phyloP scores from a whole-genome alignment of 2,888 invertebrate genomes.

The Caenorhabditis doughertyi region DNA sequence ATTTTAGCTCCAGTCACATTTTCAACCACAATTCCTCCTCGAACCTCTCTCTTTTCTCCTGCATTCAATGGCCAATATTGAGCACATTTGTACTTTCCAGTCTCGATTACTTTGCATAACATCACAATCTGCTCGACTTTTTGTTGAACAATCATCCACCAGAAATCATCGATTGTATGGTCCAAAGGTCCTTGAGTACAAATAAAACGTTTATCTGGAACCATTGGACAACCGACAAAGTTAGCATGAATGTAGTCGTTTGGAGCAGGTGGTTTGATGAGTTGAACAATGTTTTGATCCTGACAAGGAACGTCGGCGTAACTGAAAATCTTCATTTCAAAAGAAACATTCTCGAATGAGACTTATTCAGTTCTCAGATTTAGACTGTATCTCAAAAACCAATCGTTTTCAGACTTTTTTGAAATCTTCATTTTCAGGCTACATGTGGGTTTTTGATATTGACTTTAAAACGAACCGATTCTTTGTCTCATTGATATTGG shows the following conservation, averaged over 20 bases:
- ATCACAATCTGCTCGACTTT: slow-evolving; percentile 66
- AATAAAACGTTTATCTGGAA: slow-evolving; percentile 69
- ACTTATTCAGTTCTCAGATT: too few relatives aligned
- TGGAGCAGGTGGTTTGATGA: slow-evolving; percentile 65
- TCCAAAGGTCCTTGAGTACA: slow-evolving; percentile 73
- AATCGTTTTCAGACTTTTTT: too few relatives aligned
- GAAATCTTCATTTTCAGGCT: too few relatives aligned
- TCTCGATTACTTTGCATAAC: slow-evolving; percentile 76
- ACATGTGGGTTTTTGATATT: too few relatives aligned
- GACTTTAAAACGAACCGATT: slow-evolving; percentile 18
- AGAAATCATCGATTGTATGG: slow-evolving; percentile 68
- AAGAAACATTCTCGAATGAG: too few relatives aligned
- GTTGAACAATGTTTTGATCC: slow-evolving; percentile 68
- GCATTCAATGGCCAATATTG: slow-evolving; percentile 73
- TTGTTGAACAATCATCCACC: slow-evolving; percentile 68
- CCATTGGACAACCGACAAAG: slow-evolving; percentile 69
- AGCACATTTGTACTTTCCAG: slow-evolving; percentile 87
- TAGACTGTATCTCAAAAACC: too few relatives aligned
- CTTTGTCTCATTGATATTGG: slow-evolving; percentile 23
- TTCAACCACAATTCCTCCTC: slow-evolving; percentile 40
- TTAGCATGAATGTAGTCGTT: slow-evolving; percentile 76
- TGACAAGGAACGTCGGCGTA: slow-evolving; percentile 76
- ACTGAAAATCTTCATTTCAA: slow-evolving; percentile 46
- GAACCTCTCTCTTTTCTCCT: slow-evolving; percentile 51
- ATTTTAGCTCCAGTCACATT: slow-evolving; percentile 46